Conservation (phyloP, 2,888 invertebrate species). For the Prosopocoilus inquinatus region DNA sequence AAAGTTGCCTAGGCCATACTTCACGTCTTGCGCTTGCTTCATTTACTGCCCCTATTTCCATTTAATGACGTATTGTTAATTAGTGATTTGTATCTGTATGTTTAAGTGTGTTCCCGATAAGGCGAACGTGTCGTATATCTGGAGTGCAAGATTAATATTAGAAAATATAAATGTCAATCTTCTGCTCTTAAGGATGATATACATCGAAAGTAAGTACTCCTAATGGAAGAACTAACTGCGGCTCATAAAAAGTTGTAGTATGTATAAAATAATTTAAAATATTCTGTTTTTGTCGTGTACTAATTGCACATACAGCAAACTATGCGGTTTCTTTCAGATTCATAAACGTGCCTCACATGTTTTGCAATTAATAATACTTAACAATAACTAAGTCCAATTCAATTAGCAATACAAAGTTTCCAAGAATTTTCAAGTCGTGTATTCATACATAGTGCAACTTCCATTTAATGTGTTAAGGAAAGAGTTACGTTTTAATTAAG, state of each 20-base stretch:
- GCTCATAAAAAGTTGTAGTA: conserved; percentile 11
- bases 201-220: neutral
- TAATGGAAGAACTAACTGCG: conserved; percentile 4
- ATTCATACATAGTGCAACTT: no score
- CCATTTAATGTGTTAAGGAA: no score
- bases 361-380: conserved; percentile 13
- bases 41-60: conserved; percentile 10
- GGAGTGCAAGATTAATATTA: neutral
- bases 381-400: no score
- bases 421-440: no score
- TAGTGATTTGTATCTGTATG: conserved; percentile 25
- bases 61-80: conserved; percentile 27
- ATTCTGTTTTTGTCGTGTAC: conserved; percentile 12
- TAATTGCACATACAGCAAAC: conserved; percentile 9
- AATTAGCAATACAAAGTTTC: no score
- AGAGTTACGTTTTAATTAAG: no score
- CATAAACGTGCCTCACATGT: conserved; percentile 10
- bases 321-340: conserved; percentile 10
- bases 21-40: conserved; percentile 6
- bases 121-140: conserved; percentile 19
- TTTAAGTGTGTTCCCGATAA: conserved; percentile 20
- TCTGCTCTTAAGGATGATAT: conserved; percentile 9
- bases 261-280: conserved; percentile 12
- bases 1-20: conserved; percentile 21
- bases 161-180: conserved; percentile 14